Evolutionary conservation across 2,113 vertebrate genomes (phyloP).

Genomic region (Lycocorax pyrrhopterus): DNA sequence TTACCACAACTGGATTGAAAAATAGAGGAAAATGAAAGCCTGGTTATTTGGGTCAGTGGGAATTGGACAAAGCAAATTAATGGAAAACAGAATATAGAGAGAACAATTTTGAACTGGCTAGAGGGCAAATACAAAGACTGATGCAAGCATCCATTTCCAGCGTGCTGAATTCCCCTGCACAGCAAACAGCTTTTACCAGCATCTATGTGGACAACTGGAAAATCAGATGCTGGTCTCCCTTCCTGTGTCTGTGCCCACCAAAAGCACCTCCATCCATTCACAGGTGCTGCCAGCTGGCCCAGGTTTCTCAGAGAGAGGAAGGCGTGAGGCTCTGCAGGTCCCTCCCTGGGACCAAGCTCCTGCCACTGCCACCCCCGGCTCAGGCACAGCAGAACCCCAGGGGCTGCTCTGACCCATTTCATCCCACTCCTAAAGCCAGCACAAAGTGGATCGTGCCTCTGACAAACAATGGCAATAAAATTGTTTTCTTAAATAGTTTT

Average conservation of each 20-base stretch:
- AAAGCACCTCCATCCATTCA: background rate
- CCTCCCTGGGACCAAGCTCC: background rate
- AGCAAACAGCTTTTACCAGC: background rate
- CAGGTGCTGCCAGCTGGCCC: background rate
- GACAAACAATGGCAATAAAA: background rate
- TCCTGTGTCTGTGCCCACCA: background rate
- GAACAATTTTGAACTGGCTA: background rate
- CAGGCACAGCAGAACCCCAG: background rate
- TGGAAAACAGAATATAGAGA: background rate
- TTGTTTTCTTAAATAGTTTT: background rate
- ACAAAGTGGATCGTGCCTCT: background rate
- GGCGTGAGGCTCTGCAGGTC: background rate
- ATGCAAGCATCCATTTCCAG: background rate
- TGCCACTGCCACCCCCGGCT: background rate
- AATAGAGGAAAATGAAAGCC: background rate
- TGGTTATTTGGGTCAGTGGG: conserved; percentile 22
- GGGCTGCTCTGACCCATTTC: background rate
- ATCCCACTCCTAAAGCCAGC: background rate
- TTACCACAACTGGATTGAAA: background rate
- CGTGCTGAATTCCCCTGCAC: background rate
- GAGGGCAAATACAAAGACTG: background rate
- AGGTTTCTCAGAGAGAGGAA: background rate
- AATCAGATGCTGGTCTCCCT: background rate
- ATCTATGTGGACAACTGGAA: background rate
- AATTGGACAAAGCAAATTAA: conserved; percentile 8